Percentiles rank a stretch among this genome's conserved stretches.
Evolutionary conservation across 2,113 vertebrate genomes (phyloP).

Genomic region (Uria lomvia): DNA sequence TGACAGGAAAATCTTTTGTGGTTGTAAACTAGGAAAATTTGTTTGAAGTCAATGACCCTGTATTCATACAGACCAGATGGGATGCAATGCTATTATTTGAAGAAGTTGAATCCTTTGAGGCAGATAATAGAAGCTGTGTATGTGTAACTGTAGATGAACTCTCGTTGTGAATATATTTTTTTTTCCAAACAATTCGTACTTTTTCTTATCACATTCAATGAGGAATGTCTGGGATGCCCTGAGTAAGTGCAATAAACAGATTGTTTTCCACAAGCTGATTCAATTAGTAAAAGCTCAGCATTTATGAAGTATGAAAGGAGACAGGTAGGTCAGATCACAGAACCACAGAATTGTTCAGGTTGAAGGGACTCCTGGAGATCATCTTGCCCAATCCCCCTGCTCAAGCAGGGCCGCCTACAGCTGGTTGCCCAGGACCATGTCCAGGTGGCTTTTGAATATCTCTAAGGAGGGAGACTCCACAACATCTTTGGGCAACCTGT

Average conservation of each 20-base stretch:
- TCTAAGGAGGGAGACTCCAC: background rate
- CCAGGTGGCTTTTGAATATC: background rate
- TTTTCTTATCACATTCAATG: background rate
- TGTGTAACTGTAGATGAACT: background rate
- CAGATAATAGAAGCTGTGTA: background rate
- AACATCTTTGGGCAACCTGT: background rate
- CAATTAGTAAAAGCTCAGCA: background rate
- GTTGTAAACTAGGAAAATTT: background rate
- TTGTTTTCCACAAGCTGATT: background rate
- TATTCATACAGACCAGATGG: background rate
- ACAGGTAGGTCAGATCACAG: background rate
- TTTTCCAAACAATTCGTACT: background rate
- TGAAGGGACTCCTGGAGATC: background rate
- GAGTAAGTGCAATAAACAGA: background rate
- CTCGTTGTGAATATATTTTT: background rate
- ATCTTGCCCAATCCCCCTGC: background rate
- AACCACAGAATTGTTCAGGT: background rate
- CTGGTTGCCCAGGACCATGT: background rate
- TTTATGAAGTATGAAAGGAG: background rate
- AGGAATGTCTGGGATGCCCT: background rate
- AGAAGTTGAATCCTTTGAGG: background rate
- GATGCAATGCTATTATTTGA: background rate
- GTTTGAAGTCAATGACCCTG: background rate
- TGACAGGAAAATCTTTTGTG: background rate
- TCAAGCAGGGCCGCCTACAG: background rate